Evolutionary conservation across 2,888 invertebrate genomes (phyloP), one percentile per base, ranked within the genome.

Genomic region (Microctonus brassicae): DNA sequence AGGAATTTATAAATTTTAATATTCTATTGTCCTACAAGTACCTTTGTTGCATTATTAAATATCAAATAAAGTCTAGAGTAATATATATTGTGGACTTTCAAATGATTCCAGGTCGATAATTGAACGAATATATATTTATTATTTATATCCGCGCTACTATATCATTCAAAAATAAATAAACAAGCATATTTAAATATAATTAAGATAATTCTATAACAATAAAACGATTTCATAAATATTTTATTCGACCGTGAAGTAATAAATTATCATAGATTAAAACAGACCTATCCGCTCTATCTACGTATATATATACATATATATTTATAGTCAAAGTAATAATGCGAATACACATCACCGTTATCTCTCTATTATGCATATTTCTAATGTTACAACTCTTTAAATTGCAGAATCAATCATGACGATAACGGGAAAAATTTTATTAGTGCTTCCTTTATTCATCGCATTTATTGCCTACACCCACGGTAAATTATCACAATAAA

Each of bases 351-450:
- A 13, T 13, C 39, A 39, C 39, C 39, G 39, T 39, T 39, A 39
- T n/a, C n/a, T 20, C 47, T 17, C 17, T 47, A 17, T 47, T 47
- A 17, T 20, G 20, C 17, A 47, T 47, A 20, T 47, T n/a, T 64
- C 11, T n/a, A n/a, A 64, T 69, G 20, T 24, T 17, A 42, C 24
- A 17, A 13, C 7, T 47, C 55, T 68, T 64, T 52, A 1, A 39
- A 17, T 69, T 69, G 4, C 57, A 71, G 71, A 55, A 69, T 34
- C 71, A 64, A 82, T 80, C 75, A 75, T 75, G 71, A 47, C 29
- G 63, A 68, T 72, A 34, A 53, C 65, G 63, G 74, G 71, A 39
- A 80, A 76, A 71, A 29, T 70, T 58, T 57, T 75, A 17, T 72
- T 77, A 52, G 63, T 70, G 0, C 61, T 79, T 34, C 67, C 75